phyloP scores from a whole-genome alignment of 2,888 invertebrate species.

The Tanypteryx hageni region DNA sequence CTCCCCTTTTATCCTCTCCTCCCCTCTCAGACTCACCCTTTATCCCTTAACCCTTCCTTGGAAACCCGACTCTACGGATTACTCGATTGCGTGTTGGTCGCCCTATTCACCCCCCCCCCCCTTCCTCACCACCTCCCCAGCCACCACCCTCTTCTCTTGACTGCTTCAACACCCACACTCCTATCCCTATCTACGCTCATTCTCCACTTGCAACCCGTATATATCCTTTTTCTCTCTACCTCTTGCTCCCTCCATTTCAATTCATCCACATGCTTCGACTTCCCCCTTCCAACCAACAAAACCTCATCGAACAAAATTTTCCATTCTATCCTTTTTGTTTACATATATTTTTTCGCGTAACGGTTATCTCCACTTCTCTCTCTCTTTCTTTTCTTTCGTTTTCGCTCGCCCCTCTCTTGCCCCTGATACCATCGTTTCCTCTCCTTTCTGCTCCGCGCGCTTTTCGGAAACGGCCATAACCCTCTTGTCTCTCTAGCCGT shows the following conservation, averaged over 20 bases:
- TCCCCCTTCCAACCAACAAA: background rate
- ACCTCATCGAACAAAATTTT: background rate
- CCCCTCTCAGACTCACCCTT: background rate
- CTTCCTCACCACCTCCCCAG: background rate
- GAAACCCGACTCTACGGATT: slow-evolving; percentile 53
- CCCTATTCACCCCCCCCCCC: background rate
- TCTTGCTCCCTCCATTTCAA: background rate
- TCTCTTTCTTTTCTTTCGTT: background rate
- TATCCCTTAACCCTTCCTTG: slow-evolving; percentile 57
- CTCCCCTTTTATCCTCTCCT: background rate
- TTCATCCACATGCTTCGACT: background rate
- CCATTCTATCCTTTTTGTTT: background rate
- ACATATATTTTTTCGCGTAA: slow-evolving; percentile 37
- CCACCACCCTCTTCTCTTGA: no score
- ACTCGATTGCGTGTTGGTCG: slow-evolving; percentile 66
- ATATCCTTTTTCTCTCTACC: no score
- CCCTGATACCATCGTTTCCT: background rate
- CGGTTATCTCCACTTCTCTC: background rate
- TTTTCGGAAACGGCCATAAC: no score
- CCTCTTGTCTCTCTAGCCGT: no score
- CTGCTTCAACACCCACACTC: no score
- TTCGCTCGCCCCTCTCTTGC: background rate
- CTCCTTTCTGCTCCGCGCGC: no score
- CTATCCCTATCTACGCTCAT: no score
- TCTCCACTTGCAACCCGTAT: no score